phyloP scores from a whole-genome alignment of 2,113 vertebrate genomes.

The Puntigrus tetrazona region DNA sequence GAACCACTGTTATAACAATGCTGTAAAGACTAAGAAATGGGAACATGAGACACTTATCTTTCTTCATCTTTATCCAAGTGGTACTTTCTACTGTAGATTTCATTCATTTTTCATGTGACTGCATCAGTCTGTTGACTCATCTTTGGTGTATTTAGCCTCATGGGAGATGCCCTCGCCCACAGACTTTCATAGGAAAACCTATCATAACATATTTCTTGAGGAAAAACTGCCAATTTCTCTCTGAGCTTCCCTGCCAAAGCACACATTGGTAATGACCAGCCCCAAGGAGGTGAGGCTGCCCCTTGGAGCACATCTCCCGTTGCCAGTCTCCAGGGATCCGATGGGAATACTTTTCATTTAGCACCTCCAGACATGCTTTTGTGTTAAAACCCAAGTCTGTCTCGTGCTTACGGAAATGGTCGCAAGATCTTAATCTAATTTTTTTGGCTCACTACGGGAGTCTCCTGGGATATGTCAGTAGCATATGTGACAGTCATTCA shows the following conservation, averaged over 20 bases:
- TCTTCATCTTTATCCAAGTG: not conserved
- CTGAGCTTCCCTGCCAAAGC: conserved; percentile 56
- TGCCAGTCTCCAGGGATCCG: conserved; percentile 34
- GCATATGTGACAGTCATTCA: conserved; percentile 2
- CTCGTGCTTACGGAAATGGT: not conserved
- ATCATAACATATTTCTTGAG: conserved; percentile 1
- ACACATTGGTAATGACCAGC: conserved; percentile 63
- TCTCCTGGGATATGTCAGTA: not conserved
- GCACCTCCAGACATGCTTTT: conserved; percentile 38
- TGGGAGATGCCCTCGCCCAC: not conserved
- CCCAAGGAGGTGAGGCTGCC: conserved; percentile 48
- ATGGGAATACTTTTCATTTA: conserved; percentile 59
- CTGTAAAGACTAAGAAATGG: not conserved
- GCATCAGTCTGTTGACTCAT: not conserved
- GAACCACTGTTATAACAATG: conserved; percentile 30
- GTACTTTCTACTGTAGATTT: not conserved
- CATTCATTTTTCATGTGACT: not conserved
- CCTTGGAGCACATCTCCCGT: conserved; percentile 55
- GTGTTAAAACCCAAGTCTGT: not conserved
- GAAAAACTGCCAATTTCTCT: not conserved
- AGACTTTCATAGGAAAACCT: conserved; percentile 29
- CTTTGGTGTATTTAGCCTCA: conserved; percentile 6
- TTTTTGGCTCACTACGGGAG: conserved; percentile 17
- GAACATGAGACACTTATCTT: not conserved
- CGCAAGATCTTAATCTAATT: not conserved